phyloP scores from a whole-genome alignment of 2,888 invertebrate genomes.

The Microdon myrmicae region DNA sequence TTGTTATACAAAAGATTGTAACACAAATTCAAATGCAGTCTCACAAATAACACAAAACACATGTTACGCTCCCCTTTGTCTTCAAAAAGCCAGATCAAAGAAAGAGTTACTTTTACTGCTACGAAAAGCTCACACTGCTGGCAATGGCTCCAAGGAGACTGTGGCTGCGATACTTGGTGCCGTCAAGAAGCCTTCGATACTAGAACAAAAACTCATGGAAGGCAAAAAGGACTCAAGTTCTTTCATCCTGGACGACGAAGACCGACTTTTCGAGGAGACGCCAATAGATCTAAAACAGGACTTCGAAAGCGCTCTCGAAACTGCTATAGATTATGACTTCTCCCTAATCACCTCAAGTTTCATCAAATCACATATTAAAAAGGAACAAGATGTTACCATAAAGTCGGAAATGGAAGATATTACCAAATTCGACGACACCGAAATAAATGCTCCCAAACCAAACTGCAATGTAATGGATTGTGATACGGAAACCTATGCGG shows the following conservation, averaged over 20 bases:
- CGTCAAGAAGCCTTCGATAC: conserved; percentile 73
- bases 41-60: conserved; percentile 70
- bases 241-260: conserved; percentile 60
- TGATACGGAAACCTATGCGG: conserved; percentile 28
- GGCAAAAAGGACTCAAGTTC: conserved; percentile 65
- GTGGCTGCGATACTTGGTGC: conserved; percentile 68
- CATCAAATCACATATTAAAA: conserved; percentile 48
- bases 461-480: background rate
- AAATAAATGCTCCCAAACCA: conserved; percentile 7
- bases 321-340: conserved; percentile 67
- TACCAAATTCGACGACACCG: conserved; percentile 2
- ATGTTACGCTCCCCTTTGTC: conserved; percentile 86
- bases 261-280: conserved; percentile 58
- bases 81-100: conserved; percentile 77
- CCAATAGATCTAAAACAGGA: conserved; percentile 66
- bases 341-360: conserved; percentile 23
- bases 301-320: conserved; percentile 70
- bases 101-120: conserved; percentile 74
- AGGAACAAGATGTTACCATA: conserved; percentile 50
- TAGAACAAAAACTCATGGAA: conserved; percentile 77
- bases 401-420: conserved; percentile 19
- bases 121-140: conserved; percentile 72
- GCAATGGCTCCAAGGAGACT: conserved; percentile 67
- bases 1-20: conserved; percentile 79
- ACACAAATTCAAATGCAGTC: conserved; percentile 69